phyloP scores from a whole-genome alignment of 1,140 invertebrate genomes.

The Vollenhovia emeryi region DNA sequence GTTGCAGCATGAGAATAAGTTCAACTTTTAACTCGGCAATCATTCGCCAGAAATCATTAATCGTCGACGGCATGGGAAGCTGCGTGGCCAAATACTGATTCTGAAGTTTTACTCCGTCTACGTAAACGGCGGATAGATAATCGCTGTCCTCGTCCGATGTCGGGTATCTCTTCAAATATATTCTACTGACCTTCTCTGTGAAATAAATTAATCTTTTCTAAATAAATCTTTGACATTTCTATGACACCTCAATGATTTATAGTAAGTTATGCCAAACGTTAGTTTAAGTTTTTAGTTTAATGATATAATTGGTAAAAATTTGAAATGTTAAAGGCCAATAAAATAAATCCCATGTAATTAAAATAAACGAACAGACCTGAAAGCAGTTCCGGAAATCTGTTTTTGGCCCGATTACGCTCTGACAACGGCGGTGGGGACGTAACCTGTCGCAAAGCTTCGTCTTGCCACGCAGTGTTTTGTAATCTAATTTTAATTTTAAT shows the following conservation, averaged over 20 bases:
- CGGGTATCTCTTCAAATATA: conserved; percentile 74
- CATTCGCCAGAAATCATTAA: conserved; percentile 97
- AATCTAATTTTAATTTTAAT: conserved; percentile 69
- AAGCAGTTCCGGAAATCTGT: conserved; percentile 73
- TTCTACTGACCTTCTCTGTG: conserved; percentile 56
- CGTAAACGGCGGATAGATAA: conserved; percentile 73
- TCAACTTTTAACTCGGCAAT: conserved; percentile 88
- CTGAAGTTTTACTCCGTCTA: conserved; percentile 84
- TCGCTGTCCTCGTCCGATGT: conserved; percentile 75
- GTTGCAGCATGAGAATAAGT: conserved; percentile 87
- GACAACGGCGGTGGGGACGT: conserved; percentile 53
- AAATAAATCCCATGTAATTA: not conserved
- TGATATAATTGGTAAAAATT: not conserved
- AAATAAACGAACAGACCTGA: conserved; percentile 15
- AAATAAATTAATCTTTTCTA: not conserved
- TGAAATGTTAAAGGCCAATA: not conserved
- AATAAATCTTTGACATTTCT: not conserved
- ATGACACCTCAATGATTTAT: not conserved
- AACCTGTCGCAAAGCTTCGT: conserved; percentile 65
- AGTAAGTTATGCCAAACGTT: not conserved
- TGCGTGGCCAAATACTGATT: conserved; percentile 94
- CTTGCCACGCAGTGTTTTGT: conserved; percentile 71
- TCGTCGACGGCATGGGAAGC: conserved; percentile 94
- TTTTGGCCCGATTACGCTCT: conserved; percentile 70
- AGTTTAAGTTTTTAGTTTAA: not conserved